Evolutionary conservation across 2,113 vertebrate genomes (phyloP), one percentile per base, ranked within the genome.

Genomic region (Rana temporaria): DNA sequence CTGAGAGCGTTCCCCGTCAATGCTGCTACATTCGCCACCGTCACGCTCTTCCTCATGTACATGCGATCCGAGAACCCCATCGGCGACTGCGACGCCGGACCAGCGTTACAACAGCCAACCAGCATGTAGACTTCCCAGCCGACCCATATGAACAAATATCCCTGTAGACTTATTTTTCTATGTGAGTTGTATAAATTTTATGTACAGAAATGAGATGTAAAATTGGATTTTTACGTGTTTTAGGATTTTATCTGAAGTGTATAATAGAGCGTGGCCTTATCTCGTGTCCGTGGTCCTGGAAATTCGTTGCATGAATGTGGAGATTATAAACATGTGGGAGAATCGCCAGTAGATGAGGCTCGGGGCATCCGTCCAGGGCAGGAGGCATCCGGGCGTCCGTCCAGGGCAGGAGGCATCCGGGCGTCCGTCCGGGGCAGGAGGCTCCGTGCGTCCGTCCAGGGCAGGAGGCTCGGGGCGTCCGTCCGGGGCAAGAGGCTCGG

Each of bases 1-100:
- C 94, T 99, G 18, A 92, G 98, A 0, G 98, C 98, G 73, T 99
- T 99, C 85, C 98, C 98, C 0, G 98, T 99, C 85, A 99, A 99
- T 0, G 98, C 98, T 0, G 93, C 98, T 12, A 99, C 97, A 52
- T 98, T 99, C 9, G 96, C 98, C 52, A 97, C 97, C 0, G 98
- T 99, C 85, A 97, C 96, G 0, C 92, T 97, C 6, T 93, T 99
- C 86, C 96, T 99, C 0, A 93, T 94, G 87, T 96, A 98, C 1
- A 91, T 94, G 0, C 94, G 95, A 0, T 90, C 92, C 0, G 87
- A 86, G 0, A 91, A 94, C 7, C 79, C 86, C 15, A 85, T 90
- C 11, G 86, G 73, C 0, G 95, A 95, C 68, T 95, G 93, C 0
- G 95, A 98, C 48, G 26, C 90, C 0, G 86, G 85, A 4, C 89